A percentile compares a stretch with the other conserved stretches of the same genome.
These are phyloP conservation scores for Hetaerina titia DNA, from an alignment of 2,888 invertebrate species.

Conservation along the genomic window DNA sequence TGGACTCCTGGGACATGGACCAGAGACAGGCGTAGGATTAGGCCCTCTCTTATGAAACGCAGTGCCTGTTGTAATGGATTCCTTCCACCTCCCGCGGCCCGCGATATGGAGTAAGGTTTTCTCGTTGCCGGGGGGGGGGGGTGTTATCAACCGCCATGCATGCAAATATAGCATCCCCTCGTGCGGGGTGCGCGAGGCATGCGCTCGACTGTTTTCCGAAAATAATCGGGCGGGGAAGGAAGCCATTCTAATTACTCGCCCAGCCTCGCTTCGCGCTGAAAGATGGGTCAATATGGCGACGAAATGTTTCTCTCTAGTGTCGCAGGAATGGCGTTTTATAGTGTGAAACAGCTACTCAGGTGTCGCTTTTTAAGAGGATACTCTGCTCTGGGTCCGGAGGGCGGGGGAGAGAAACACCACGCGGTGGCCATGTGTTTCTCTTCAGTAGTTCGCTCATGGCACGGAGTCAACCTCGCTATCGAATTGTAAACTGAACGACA, in stretches of 20 bases:
- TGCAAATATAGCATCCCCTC: not conserved
- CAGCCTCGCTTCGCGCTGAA: not conserved
- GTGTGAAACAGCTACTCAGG: constrained; percentile 21
- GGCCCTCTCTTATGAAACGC: not conserved
- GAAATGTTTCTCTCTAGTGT: constrained; percentile 11
- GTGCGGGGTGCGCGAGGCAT: not conserved
- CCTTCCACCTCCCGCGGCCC: not conserved
- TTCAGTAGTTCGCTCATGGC: not conserved
- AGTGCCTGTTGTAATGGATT: not conserved
- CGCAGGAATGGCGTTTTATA: constrained; percentile 18
- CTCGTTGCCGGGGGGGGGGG: not conserved
- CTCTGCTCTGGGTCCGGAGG: not conserved
- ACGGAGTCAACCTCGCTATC: not conserved
- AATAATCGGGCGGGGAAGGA: constrained; percentile 22
- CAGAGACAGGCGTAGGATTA: constrained; percentile 1
- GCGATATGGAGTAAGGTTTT: constrained; percentile 26
- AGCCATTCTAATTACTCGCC: constrained; percentile 39
- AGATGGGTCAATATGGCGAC: constrained; percentile 31
- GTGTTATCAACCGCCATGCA: not conserved
- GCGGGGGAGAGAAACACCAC: not conserved
- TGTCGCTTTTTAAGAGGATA: constrained; percentile 32
- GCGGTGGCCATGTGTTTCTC: not conserved
- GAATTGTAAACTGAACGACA: not conserved
- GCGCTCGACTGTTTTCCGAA: not conserved
- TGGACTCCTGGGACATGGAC: not conserved